Base-by-base conservation (phyloP, 2,113 vertebrate genomes). In the Monarcha castaneiventris region DNA sequence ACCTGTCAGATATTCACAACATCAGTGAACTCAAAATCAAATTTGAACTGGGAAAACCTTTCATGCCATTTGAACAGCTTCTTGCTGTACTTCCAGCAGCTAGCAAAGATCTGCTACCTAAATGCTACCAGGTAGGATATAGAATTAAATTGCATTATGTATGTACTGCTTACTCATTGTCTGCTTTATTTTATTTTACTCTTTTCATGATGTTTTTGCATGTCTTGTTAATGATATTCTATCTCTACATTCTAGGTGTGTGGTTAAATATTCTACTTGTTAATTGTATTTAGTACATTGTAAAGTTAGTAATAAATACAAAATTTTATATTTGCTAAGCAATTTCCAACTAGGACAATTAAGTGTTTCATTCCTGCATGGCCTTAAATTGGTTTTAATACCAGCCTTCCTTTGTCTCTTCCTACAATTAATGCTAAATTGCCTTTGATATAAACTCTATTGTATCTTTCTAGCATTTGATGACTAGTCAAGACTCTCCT, bases 31-130 rank as follows among this genome's bases (percentile, higher is more conserved):
- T 99, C 71, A 97, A 96, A 92, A 96, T 99, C 94, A 98, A 98
- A 89, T 99, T 99, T 98, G 98, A 99, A 39, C 96, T 99, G 15
- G 99, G 93, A 64, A 98, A 98, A 91, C 99, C 99, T 86, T 99
- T 99, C 96, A 98, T 99, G 98, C 99, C 99, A 11, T 99, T 99
- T 91, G 98, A 99, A 92, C 99, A 99, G 93, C 98, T 99, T 78
- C 97, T 99, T 93, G 99, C 98, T 48, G 99, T 99, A 37, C 98
- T 99, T 72, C 99, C 99, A 89, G 98, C 99, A 94, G 99, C 99
- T 86, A 99, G 99, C 98, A 99, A 98, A 98, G 98, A 98, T 68
- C 98, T 99, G 46, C 97, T 99, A 64, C 99, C 99, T 54, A 81
- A 97, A 49, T 97, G 98, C 94, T 99, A 99, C 96, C 98, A 99